A percentile compares a stretch with the other conserved stretches of the same genome.
Evolutionary conservation across 2,113 vertebrate species (phyloP).

Genomic region (Nycticorax nycticorax): DNA sequence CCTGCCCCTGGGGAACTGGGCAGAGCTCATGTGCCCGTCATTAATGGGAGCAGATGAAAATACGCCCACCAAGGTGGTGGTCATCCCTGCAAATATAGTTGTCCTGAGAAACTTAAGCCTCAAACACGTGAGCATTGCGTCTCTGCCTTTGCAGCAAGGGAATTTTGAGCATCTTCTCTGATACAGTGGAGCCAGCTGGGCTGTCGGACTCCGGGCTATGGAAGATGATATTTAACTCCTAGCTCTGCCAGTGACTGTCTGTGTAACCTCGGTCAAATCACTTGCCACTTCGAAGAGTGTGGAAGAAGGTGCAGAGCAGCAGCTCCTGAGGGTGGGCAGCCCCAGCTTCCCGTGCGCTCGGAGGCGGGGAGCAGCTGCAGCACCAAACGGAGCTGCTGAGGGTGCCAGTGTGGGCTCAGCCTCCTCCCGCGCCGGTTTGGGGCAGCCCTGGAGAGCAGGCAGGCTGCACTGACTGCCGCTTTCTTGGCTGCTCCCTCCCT

Average conservation of each 20-base stretch:
- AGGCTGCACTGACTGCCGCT: neutral
- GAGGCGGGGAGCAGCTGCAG: neutral
- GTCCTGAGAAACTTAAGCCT: neutral
- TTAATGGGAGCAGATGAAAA: neutral
- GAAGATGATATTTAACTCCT: neutral
- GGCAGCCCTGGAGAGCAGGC: neutral
- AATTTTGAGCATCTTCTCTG: neutral
- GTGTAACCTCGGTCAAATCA: neutral
- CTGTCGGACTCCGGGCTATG: neutral
- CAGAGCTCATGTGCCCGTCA: neutral
- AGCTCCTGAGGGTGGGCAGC: neutral
- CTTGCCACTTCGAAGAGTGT: neutral
- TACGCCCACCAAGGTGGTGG: accelerated
- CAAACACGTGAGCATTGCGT: neutral
- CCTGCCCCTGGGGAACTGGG: neutral
- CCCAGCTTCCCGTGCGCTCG: neutral
- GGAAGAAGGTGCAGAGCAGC: neutral
- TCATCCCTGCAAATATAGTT: neutral
- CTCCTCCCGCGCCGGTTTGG: neutral
- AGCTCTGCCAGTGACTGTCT: neutral
- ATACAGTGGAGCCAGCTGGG: neutral
- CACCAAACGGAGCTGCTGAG: accelerated
- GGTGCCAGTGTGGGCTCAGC: accelerated
- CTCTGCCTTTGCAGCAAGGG: neutral
- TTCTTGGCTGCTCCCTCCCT: neutral